These are phyloP conservation scores for Myotis planiceps DNA, from an alignment of 2,797 vertebrate species.

Conservation along the genomic window DNA sequence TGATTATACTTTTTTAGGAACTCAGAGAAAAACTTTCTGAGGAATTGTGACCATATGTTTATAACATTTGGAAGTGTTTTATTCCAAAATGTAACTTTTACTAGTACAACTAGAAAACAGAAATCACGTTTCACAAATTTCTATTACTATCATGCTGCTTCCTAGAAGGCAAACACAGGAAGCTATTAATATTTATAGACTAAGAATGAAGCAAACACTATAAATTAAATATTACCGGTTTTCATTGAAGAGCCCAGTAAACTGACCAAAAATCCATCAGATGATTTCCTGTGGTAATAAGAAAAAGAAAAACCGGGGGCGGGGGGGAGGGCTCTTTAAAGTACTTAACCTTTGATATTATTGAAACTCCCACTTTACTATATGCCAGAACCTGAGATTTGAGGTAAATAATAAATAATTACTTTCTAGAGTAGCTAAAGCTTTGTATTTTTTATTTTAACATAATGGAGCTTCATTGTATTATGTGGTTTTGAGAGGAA, in stretches of 20 bases:
- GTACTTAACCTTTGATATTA: constrained; percentile 38
- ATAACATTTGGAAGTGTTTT: constrained; percentile 18
- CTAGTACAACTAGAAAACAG: not conserved
- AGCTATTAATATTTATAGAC: constrained; percentile 62
- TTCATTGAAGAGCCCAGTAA: not conserved
- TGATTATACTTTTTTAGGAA: not conserved
- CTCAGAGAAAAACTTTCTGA: not conserved
- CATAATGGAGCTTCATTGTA: not conserved
- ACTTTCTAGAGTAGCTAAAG: not conserved
- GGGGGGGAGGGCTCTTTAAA: not conserved
- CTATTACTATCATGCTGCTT: not conserved
- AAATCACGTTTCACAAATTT: constrained; percentile 58
- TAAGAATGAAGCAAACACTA: constrained; percentile 42
- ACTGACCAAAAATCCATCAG: constrained; percentile 18
- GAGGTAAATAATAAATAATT: not conserved
- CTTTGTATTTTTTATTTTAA: not conserved
- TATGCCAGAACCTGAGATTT: not conserved
- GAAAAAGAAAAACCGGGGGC: not conserved
- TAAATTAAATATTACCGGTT: constrained; percentile 51
- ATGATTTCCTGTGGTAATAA: constrained; percentile 10
- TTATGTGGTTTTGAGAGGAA: not conserved
- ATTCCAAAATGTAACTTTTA: constrained; percentile 28
- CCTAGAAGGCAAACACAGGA: constrained; percentile 22
- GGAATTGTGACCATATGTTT: not conserved
- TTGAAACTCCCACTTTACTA: not conserved